A percentile compares a stretch with the other conserved stretches of the same genome.
These are phyloP conservation scores for Augiades crinisus DNA, from an alignment of 2,888 invertebrate genomes.

Conservation along the genomic window DNA sequence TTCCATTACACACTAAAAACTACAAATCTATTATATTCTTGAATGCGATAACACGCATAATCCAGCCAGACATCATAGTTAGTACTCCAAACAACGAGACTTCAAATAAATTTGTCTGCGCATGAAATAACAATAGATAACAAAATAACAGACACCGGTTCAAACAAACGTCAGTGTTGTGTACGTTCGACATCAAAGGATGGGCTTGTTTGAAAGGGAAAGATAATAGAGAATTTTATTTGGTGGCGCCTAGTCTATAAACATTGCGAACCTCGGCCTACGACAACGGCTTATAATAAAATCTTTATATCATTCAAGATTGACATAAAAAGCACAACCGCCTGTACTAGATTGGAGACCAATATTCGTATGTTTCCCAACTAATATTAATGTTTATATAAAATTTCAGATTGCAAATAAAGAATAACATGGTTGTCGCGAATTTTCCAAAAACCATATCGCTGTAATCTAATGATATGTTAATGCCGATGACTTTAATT, in stretches of 20 bases:
- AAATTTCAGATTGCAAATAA: too few species aligned
- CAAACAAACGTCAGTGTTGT: constrained; percentile 16
- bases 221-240: constrained; percentile 6
- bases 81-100: not conserved
- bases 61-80: too few species aligned
- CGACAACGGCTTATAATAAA: not conserved
- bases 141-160: constrained; percentile 25
- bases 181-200: constrained; percentile 12
- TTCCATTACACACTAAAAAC: too few species aligned
- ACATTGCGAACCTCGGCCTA: not conserved
- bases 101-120: not conserved
- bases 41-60: too few species aligned
- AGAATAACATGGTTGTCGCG: too few species aligned
- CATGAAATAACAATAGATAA: not conserved
- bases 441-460: too few species aligned
- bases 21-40: not conserved
- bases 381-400: too few species aligned
- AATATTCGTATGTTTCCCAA: not conserved
- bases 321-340: too few species aligned
- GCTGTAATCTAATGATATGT: too few species aligned
- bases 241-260: constrained; percentile 5
- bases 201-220: not conserved
- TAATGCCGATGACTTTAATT: too few species aligned
- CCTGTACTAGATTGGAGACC: too few species aligned
- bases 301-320: not conserved